A percentile compares a stretch with the other conserved stretches of the same genome.
Evolutionary conservation across 2,888 invertebrate genomes (phyloP).

Genomic region (Pristionchus mayeri): DNA sequence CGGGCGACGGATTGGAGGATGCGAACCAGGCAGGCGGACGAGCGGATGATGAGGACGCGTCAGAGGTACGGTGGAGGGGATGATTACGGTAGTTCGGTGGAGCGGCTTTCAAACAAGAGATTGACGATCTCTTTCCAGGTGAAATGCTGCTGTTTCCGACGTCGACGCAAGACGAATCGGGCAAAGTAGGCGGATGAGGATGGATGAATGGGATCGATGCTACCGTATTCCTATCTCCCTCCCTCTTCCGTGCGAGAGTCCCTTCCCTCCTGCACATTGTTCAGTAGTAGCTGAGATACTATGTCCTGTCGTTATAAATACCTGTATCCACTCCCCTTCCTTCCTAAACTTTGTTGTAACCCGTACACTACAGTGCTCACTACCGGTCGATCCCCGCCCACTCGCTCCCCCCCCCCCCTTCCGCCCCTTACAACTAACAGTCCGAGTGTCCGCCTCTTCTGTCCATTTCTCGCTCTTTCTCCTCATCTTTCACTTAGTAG

Average conservation of each 20-base stretch:
- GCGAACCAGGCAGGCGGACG: slow-evolving; percentile 56
- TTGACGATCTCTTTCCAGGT: slow-evolving; percentile 56
- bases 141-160: slow-evolving; percentile 75
- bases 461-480: slow-evolving; percentile 21
- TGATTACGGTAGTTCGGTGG: neutral
- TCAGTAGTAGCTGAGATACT: neutral
- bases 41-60: slow-evolving; percentile 61
- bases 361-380: slow-evolving; percentile 53
- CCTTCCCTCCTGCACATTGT: neutral
- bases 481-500: slow-evolving; percentile 31
- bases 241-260: neutral
- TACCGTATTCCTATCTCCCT: slow-evolving; percentile 18
- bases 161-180: slow-evolving; percentile 56
- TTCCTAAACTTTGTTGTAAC: neutral
- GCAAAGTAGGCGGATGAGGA: slow-evolving; percentile 26
- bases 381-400: neutral
- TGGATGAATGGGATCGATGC: slow-evolving; percentile 19
- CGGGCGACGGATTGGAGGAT: slow-evolving; percentile 73
- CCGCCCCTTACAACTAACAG: slow-evolving; percentile 23
- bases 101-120: neutral
- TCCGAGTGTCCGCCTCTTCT: neutral
- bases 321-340: neutral
- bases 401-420: neutral
- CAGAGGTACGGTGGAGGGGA: slow-evolving; percentile 57
- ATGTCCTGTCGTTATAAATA: slow-evolving; percentile 21